phyloP scores from a whole-genome alignment of 2,113 vertebrate genomes.

The Cynocephalus volans region DNA sequence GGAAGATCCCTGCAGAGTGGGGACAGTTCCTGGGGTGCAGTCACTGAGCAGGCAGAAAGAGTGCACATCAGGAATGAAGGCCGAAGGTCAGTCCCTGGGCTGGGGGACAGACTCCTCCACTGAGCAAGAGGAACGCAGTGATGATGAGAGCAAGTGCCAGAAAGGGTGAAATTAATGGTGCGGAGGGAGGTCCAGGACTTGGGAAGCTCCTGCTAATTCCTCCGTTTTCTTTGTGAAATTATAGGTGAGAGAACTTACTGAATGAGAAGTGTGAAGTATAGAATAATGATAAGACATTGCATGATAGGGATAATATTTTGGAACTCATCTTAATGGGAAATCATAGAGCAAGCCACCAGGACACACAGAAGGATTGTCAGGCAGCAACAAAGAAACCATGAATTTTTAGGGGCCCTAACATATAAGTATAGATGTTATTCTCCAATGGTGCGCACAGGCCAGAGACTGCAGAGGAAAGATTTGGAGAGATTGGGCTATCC shows the following conservation, averaged over 20 bases:
- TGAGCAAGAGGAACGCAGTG: too few species aligned
- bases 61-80: too few species aligned
- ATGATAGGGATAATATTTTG: too few species aligned
- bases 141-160: background rate
- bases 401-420: background rate
- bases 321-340: background rate
- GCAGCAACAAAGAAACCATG: background rate
- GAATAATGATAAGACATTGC: background rate
- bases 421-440: background rate
- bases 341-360: too few species aligned
- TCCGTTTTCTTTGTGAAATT: background rate
- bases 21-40: fast-evolving
- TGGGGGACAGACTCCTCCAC: background rate
- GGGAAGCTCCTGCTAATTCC: background rate
- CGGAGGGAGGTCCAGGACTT: background rate
- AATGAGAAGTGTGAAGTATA: background rate
- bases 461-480: background rate
- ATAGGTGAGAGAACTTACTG: background rate
- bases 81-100: background rate
- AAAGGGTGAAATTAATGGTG: too few species aligned
- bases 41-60: background rate
- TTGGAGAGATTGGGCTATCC: background rate
- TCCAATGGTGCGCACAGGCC: background rate
- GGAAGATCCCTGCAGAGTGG: fast-evolving
- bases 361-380: background rate